A percentile compares a stretch with the other conserved stretches of the same genome.
Conservation (phyloP, 2,113 vertebrate species). For the Mixornis gularis region DNA sequence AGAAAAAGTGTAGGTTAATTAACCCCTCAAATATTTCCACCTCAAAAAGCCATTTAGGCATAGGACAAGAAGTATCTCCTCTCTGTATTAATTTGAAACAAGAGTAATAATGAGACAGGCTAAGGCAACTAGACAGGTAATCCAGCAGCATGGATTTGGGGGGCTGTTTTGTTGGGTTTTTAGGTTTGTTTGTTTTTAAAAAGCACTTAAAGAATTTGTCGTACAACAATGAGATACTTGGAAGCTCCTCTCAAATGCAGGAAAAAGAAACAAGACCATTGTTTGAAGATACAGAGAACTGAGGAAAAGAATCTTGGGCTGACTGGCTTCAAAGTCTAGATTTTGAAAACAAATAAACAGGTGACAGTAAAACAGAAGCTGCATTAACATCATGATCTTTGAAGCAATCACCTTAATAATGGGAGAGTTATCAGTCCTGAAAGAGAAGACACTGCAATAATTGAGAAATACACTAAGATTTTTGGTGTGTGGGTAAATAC, state of each 20-base stretch:
- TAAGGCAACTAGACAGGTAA: background rate
- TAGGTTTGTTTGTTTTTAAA: background rate
- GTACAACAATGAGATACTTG: background rate
- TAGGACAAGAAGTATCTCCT: background rate
- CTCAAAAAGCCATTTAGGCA: background rate
- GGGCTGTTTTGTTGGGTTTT: background rate
- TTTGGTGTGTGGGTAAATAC: background rate
- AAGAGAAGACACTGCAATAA: background rate
- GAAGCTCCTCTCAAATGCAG: background rate
- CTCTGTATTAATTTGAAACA: background rate
- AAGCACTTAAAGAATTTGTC: background rate
- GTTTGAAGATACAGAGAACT: background rate
- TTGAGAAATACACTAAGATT: background rate
- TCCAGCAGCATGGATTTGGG: background rate
- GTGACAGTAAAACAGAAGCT: background rate
- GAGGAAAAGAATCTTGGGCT: background rate
- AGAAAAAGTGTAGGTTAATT: background rate
- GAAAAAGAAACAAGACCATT: background rate
- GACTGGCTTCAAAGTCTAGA: background rate
- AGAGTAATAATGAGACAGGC: background rate
- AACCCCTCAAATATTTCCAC: background rate
- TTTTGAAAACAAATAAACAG: background rate
- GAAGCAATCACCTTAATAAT: background rate
- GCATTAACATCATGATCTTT: background rate
- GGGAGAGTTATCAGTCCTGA: background rate